These are phyloP conservation scores for Aspidiotus rigidus DNA, from an alignment of 2,888 invertebrate genomes.

Conservation along the genomic window DNA sequence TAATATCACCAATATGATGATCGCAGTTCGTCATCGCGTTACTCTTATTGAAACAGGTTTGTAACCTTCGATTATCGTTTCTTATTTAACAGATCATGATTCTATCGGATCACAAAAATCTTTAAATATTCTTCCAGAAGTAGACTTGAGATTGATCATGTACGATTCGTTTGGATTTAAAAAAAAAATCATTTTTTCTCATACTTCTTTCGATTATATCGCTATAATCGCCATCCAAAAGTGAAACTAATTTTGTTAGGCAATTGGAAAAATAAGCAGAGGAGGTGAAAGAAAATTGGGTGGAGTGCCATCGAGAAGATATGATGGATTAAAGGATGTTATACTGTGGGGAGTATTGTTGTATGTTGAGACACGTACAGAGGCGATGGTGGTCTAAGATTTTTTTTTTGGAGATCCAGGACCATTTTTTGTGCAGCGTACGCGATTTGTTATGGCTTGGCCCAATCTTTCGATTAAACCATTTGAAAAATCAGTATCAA, in stretches of 20 bases:
- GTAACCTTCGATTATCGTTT: background rate
- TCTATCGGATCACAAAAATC: too few relatives aligned
- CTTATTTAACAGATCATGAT: too few relatives aligned
- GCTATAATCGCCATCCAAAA: too few relatives aligned
- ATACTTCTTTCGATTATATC: too few relatives aligned
- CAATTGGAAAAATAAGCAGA: too few relatives aligned
- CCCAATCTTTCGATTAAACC: conserved; percentile 36
- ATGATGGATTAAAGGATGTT: background rate
- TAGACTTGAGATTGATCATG: too few relatives aligned
- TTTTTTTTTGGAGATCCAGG: background rate
- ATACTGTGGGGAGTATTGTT: background rate
- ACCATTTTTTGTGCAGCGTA: conserved; percentile 10
- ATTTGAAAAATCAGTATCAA: conserved; percentile 37
- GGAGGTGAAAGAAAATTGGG: background rate
- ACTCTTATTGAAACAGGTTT: conserved; percentile 2
- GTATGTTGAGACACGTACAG: conserved; percentile 31
- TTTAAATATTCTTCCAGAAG: too few relatives aligned
- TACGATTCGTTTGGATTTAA: too few relatives aligned
- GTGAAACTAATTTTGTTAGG: too few relatives aligned
- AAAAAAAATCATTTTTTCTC: too few relatives aligned
- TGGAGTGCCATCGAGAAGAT: background rate
- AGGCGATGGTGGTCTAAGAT: conserved; percentile 37
- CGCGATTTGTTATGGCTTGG: conserved; percentile 33
- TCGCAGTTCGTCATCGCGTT: conserved; percentile 3
- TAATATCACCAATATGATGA: conserved; percentile 39